Conservation (phyloP, 2,113 vertebrate genomes). For the Clarias macrocephalus region DNA sequence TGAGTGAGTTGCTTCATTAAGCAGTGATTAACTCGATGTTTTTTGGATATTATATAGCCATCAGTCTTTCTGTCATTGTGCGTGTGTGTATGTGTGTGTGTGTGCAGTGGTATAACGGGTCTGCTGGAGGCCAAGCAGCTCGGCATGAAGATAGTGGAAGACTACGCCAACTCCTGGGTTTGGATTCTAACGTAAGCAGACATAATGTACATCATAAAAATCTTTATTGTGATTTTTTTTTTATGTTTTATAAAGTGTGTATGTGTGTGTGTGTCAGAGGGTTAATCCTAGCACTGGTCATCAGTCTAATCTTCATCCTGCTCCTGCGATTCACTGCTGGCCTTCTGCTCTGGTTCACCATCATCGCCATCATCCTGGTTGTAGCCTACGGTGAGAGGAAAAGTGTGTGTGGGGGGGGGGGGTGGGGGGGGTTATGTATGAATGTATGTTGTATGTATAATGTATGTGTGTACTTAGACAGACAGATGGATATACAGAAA, state of each 20-base stretch:
- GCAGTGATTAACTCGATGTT: not conserved
- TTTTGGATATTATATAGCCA: not conserved
- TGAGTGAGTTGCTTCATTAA: not conserved
- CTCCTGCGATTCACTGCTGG: conserved; percentile 85
- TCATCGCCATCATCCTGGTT: conserved; percentile 79
- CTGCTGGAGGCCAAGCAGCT: conserved; percentile 79
- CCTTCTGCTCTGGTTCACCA: conserved; percentile 84
- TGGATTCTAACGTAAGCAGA: conserved; percentile 88
- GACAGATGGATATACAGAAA: not conserved
- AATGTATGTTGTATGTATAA: not conserved
- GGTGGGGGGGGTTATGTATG: not conserved
- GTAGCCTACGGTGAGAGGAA: conserved; percentile 82
- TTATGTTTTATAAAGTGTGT: conserved; percentile 22
- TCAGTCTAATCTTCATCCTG: conserved; percentile 85
- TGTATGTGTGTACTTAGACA: not conserved
- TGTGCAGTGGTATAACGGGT: conserved; percentile 76
- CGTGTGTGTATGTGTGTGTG: not conserved
- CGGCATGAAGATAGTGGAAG: conserved; percentile 85
- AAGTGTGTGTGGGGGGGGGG: not conserved
- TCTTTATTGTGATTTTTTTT: not conserved
- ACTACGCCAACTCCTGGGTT: conserved; percentile 84
- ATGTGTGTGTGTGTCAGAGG: conserved; percentile 69
- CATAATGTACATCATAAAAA: not conserved
- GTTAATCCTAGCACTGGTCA: conserved; percentile 79
- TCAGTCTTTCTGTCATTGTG: not conserved